Evolutionary conservation across 2,888 invertebrate species (phyloP).

Genomic region (Meghimatium bilineatum): DNA sequence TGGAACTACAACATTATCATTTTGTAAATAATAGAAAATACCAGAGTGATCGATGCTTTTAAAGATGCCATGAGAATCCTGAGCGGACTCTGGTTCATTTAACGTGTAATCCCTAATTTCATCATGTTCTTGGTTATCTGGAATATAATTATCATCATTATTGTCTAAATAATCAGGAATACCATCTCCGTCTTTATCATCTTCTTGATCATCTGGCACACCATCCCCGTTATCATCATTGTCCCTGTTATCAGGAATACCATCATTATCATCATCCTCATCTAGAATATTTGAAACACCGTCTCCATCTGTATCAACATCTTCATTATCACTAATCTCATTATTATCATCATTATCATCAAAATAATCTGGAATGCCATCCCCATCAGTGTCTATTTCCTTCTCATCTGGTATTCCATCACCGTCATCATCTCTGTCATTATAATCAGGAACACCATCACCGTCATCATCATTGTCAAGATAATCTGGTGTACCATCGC

Average conservation of each 20-base stretch:
- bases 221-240: conserved; percentile 60
- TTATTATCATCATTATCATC: conserved; percentile 65
- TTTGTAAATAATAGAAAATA: conserved; percentile 60
- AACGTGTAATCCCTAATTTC: conserved; percentile 66
- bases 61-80: conserved; percentile 55
- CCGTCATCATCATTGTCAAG: conserved; percentile 57
- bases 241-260: conserved; percentile 69
- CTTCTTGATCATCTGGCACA: conserved; percentile 55
- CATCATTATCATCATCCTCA: conserved; percentile 68
- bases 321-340: conserved; percentile 59
- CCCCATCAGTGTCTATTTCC: conserved; percentile 62
- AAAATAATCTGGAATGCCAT: conserved; percentile 58
- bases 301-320: conserved; percentile 62
- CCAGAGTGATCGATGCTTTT: conserved; percentile 57
- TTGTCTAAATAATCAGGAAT: conserved; percentile 61
- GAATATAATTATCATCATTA: conserved; percentile 63
- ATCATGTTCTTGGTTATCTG: conserved; percentile 58
- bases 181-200: conserved; percentile 64
- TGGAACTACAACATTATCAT: conserved; percentile 59
- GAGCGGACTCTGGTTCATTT: conserved; percentile 51
- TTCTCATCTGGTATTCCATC: conserved; percentile 66
- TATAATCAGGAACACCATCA: conserved; percentile 64
- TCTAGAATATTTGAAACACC: conserved; percentile 59
- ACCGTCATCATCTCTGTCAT: conserved; percentile 66
- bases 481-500: conserved; percentile 60